These are phyloP conservation scores for Orchestia grillus DNA, from an alignment of 1,140 invertebrate genomes.

Conservation along the genomic window DNA sequence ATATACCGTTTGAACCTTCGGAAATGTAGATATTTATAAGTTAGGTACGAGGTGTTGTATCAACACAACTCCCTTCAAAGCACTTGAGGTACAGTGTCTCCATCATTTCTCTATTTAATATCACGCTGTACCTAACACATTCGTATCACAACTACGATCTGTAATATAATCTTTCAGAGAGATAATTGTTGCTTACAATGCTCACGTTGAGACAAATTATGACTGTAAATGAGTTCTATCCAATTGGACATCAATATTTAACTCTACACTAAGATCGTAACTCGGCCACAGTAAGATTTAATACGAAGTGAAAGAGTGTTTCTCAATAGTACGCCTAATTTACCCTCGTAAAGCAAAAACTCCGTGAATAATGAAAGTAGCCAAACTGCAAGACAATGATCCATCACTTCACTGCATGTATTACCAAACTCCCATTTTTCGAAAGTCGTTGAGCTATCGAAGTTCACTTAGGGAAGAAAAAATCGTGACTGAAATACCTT, in stretches of 20 bases:
- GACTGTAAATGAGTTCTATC: not conserved
- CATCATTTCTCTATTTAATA: not conserved
- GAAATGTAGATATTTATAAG: too few relatives aligned
- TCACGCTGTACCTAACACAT: not conserved
- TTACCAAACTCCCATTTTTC: not conserved
- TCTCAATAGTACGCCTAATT: not conserved
- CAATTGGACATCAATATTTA: not conserved
- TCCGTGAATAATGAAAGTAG: not conserved
- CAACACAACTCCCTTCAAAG: too few relatives aligned
- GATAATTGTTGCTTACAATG: not conserved
- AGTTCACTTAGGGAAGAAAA: not conserved
- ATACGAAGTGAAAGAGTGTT: not conserved
- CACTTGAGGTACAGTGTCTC: not conserved
- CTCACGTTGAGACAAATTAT: not conserved
- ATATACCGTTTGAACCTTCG: too few relatives aligned
- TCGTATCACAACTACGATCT: not conserved
- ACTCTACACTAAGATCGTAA: not conserved
- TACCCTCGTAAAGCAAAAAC: not conserved
- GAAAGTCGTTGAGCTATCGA: not conserved
- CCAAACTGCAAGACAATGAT: not conserved
- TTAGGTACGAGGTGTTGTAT: too few relatives aligned
- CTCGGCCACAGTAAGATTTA: not conserved
- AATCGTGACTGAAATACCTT: not conserved
- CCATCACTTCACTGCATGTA: not conserved
- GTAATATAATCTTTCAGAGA: too few relatives aligned